These are phyloP conservation scores for Columba guinea DNA, from an alignment of 2,797 vertebrate genomes.

Conservation along the genomic window DNA sequence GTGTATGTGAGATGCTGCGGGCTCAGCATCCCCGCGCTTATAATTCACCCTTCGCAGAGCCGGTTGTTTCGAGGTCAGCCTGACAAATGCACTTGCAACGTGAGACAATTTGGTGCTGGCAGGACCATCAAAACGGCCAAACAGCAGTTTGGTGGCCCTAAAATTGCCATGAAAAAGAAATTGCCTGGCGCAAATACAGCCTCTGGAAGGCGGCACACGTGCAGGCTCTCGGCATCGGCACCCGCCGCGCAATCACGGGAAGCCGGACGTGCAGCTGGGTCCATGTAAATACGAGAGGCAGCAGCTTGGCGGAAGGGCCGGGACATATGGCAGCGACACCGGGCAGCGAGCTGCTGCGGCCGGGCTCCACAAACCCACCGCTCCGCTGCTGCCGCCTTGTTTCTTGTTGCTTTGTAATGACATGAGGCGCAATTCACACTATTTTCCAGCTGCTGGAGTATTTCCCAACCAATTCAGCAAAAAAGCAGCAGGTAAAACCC, in stretches of 20 bases:
- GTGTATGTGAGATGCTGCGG: neutral
- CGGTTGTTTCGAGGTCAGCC: neutral
- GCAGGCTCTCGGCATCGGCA: neutral
- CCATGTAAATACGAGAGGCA: rapidly evolving
- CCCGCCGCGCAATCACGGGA: rapidly evolving
- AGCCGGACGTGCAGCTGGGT: neutral
- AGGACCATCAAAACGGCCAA: neutral
- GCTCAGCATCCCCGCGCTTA: rapidly evolving
- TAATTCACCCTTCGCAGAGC: neutral
- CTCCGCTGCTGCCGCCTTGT: rapidly evolving
- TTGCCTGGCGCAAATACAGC: neutral
- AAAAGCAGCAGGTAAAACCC: neutral
- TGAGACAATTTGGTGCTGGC: neutral
- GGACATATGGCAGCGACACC: rapidly evolving
- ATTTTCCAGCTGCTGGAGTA: neutral
- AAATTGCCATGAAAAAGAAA: neutral
- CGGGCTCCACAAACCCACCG: rapidly evolving
- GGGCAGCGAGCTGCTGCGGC: rapidly evolving
- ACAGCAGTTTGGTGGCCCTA: neutral
- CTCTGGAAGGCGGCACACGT: neutral
- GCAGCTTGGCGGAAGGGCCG: rapidly evolving
- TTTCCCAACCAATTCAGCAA: neutral
- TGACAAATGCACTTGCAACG: neutral
- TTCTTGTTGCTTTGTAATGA: rapidly evolving
- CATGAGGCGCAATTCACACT: rapidly evolving